phyloP scores from a whole-genome alignment of 2,113 vertebrate genomes.

The Neodon shergylaensis region DNA sequence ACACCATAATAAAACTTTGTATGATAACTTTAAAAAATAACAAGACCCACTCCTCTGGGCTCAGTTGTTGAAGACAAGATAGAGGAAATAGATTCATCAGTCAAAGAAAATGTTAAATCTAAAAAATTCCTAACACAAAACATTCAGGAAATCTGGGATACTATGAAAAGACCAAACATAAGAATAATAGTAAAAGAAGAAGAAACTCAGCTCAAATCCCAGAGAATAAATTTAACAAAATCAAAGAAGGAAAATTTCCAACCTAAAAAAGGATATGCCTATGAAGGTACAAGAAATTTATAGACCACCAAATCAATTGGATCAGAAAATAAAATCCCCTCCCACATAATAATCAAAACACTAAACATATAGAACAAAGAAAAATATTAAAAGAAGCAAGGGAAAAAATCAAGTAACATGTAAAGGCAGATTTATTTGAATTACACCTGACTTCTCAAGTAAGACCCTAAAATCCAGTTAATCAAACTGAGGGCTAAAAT shows the following conservation, averaged over 20 bases:
- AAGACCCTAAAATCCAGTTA: too few species aligned
- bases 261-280: background rate
- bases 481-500: too few species aligned
- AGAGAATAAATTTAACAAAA: background rate
- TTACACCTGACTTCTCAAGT: background rate
- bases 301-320: background rate
- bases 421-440: background rate
- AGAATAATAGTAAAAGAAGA: background rate
- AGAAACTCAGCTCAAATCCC: background rate
- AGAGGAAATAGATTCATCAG: too few species aligned
- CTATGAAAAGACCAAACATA: too few species aligned
- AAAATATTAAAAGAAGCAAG: background rate
- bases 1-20: background rate
- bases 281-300: background rate
- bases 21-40: background rate
- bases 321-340: background rate
- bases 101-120: too few species aligned
- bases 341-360: background rate
- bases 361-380: background rate
- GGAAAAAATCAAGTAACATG: background rate
- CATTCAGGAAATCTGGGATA: too few species aligned
- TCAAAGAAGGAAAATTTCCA: background rate
- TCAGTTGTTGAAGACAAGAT: too few species aligned
- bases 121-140: too few species aligned
- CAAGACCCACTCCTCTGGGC: background rate